Evolutionary conservation across 2,113 vertebrate species (phyloP), one percentile per base, ranked within the genome.

Genomic region (Spilogale gracilis): DNA sequence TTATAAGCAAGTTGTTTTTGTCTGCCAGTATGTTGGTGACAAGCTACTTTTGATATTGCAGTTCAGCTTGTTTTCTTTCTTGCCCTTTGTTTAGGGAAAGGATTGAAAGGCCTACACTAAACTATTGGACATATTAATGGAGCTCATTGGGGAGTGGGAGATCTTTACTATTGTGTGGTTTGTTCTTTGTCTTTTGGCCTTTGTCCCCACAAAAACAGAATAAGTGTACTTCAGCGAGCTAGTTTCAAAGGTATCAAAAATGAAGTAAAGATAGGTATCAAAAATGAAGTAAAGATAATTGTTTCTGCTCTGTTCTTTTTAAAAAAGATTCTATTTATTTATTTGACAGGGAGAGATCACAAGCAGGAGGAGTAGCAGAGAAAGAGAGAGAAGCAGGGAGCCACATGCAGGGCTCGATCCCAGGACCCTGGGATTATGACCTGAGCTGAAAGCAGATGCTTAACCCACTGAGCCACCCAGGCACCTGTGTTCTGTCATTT

Each of bases 221-320:
- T 80, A 73, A 50, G 14, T 4, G 18, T 5, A 2, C 12, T 43
- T 6, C 1, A n/a, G 1, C 12, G 9, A 1, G 0, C 3, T 0
- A 1, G 21, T 38, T 56, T 74, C 30, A 18, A 69, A 63, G 21
- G 18, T 67, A 38, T 63, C 52, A 54, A 45, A 12, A 17, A 50
- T 32, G 52, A 80, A 20, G 13, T 32, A 23, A 74, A 27, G 43
- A 38, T 38, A 63, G 21, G 18, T 67, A 38, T 63, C 52, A 54
- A 45, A 12, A 17, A 50, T 32, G 52, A 80, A 20, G 13, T 32
- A 23, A 74, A 27, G 48, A 2, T 83, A n/a, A 32, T 32, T 38
- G 32, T 69, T 78, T 91, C 27, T 79, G 5, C 56, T 76, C 20
- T 76, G 11, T 25, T 43, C 67, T 67, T 69, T 32, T 65, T 65